Conservation (phyloP, 2,888 invertebrate species). For the Drosophila ustulata region DNA sequence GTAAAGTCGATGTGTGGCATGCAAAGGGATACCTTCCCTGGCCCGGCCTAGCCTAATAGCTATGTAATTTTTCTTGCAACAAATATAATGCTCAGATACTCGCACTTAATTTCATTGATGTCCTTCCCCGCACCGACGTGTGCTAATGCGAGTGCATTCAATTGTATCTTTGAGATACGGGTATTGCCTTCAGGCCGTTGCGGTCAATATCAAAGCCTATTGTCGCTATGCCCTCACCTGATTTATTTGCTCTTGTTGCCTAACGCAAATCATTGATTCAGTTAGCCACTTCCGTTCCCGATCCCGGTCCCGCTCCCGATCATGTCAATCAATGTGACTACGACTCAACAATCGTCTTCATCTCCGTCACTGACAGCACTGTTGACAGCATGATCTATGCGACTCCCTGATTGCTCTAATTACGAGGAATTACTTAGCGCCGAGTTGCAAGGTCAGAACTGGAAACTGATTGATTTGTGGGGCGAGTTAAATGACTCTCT, state of each 20-base stretch:
- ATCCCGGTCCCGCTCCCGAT: conserved; percentile 61
- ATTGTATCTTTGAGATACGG: conserved; percentile 13
- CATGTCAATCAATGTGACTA: conserved; percentile 49
- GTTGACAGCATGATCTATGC: conserved; percentile 66
- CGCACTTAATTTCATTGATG: conserved; percentile 65
- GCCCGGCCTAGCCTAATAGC: conserved; percentile 58
- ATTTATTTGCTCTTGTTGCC: conserved; percentile 56
- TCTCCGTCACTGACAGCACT: conserved; percentile 12
- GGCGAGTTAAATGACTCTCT: conserved; percentile 12
- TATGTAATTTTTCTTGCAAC: conserved; percentile 73
- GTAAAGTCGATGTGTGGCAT: conserved; percentile 21
- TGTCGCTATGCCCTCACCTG: conserved; percentile 45
- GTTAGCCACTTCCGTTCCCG: conserved; percentile 67
- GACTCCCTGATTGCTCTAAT: conserved; percentile 52
- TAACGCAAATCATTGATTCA: conserved; percentile 54
- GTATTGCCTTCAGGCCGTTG: conserved; percentile 21
- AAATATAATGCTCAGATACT: conserved; percentile 42
- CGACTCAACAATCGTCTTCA: not conserved
- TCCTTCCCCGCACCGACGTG: conserved; percentile 67
- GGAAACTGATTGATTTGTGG: conserved; percentile 59
- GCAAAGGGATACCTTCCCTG: not conserved
- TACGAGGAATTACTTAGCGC: conserved; percentile 56
- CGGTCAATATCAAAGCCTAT: conserved; percentile 69
- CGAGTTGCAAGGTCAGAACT: conserved; percentile 49
- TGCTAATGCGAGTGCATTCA: conserved; percentile 48